phyloP scores from a whole-genome alignment of 1,140 invertebrate species.

The Eriocheir sinensis region DNA sequence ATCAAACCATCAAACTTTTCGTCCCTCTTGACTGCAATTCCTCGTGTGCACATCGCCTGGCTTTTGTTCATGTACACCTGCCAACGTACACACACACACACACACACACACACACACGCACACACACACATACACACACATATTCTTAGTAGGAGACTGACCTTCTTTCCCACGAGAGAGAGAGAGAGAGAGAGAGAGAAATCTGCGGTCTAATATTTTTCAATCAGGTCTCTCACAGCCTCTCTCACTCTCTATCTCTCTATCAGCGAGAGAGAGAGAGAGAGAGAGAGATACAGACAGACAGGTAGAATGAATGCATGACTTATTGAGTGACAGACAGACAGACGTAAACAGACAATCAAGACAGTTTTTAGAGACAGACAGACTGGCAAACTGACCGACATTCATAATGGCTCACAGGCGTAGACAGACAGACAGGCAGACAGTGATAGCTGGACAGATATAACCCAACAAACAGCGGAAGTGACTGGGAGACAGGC shows the following conservation, averaged over 20 bases:
- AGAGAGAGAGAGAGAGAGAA: background rate
- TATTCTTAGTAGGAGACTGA: background rate
- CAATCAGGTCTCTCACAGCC: too few relatives aligned
- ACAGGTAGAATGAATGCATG: background rate
- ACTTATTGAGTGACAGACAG: background rate
- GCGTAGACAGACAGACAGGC: background rate
- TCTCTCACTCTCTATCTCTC: too few relatives aligned
- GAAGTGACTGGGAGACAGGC: too few relatives aligned
- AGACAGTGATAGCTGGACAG: background rate
- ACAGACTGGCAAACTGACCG: background rate
- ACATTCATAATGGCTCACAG: too few relatives aligned
- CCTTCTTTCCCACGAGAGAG: background rate
- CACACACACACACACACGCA: too few relatives aligned
- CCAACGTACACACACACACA: conserved; percentile 12
- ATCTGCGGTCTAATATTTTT: too few relatives aligned
- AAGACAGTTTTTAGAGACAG: too few relatives aligned
- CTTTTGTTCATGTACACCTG: conserved; percentile 24
- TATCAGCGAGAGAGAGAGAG: too few relatives aligned
- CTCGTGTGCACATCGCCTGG: background rate
- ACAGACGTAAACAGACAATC: background rate
- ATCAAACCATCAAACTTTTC: background rate
- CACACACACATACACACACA: background rate
- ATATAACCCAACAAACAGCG: too few relatives aligned
- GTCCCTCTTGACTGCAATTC: background rate
- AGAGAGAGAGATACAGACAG: background rate